These are phyloP conservation scores for Chaetops frenatus DNA, from an alignment of 2,113 vertebrate species.

Conservation along the genomic window DNA sequence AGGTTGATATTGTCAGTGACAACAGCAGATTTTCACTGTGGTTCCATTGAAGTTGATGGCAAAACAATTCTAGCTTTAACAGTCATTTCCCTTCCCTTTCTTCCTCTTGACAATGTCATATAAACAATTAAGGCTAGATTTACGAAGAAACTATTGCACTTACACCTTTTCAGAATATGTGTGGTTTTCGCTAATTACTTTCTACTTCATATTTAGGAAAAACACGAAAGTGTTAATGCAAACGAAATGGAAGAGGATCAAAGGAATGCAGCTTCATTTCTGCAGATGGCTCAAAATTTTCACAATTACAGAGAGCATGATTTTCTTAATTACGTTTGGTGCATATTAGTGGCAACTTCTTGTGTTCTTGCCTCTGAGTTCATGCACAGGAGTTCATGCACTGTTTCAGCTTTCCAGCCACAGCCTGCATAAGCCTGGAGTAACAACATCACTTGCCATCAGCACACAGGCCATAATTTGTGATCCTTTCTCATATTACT, in stretches of 20 bases:
- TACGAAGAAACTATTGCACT: background rate
- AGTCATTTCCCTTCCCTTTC: background rate
- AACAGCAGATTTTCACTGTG: background rate
- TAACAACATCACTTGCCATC: background rate
- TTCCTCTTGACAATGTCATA: background rate
- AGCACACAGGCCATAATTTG: too few relatives aligned
- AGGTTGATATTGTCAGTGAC: background rate
- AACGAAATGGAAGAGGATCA: constrained; percentile 13
- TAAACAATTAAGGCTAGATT: background rate
- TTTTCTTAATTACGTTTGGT: constrained; percentile 10
- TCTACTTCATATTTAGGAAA: background rate
- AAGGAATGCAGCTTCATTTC: background rate
- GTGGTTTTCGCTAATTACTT: background rate
- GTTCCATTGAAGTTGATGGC: background rate
- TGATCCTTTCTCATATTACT: background rate
- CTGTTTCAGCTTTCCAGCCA: background rate
- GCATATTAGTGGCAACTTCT: background rate
- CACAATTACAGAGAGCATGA: background rate
- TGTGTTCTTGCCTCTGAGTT: background rate
- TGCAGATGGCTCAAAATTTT: background rate
- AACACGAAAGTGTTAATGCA: background rate
- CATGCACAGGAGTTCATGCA: background rate
- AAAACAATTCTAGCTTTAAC: background rate
- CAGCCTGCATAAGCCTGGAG: background rate
- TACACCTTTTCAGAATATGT: background rate